Conservation (phyloP, 2,888 invertebrate species). For the Dicranocentrus wangi region DNA sequence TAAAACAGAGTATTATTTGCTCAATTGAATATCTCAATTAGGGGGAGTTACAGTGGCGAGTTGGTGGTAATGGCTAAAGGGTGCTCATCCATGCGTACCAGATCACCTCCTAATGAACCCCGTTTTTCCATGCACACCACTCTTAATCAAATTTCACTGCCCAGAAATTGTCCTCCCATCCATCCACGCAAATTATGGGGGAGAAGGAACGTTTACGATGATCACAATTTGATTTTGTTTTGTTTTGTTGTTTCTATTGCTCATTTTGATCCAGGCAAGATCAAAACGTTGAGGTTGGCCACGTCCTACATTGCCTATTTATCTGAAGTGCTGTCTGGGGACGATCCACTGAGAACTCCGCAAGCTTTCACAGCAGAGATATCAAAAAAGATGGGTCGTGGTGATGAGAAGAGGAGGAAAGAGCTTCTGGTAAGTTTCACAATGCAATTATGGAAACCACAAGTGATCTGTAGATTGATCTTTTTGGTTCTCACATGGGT, state of each 20-base stretch:
- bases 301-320: slow-evolving; percentile 94
- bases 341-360: slow-evolving; percentile 83
- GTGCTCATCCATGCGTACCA: slow-evolving; percentile 31
- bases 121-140: background rate
- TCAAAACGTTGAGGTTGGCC: slow-evolving; percentile 93
- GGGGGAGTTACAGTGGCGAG: slow-evolving; percentile 25
- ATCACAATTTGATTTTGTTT: slow-evolving; percentile 6
- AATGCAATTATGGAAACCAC: slow-evolving; percentile 23
- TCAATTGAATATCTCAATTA: slow-evolving; percentile 53
- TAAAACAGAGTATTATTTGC: slow-evolving; percentile 47
- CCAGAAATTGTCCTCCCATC: background rate
- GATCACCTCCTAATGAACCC: slow-evolving; percentile 34
- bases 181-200: background rate
- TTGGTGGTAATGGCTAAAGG: slow-evolving; percentile 6
- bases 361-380: slow-evolving; percentile 87
- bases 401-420: slow-evolving; percentile 72
- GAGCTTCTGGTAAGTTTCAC: slow-evolving; percentile 69
- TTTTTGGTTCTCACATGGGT: background rate
- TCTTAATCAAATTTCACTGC: background rate
- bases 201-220: background rate
- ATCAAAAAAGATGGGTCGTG: slow-evolving; percentile 71
- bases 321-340: slow-evolving; percentile 90
- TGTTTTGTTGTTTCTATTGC: slow-evolving; percentile 16
- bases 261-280: slow-evolving; percentile 77
- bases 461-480: slow-evolving; percentile 21